Evolutionary conservation across 2,113 vertebrate genomes (phyloP).

Genomic region (Platichthys flesus): DNA sequence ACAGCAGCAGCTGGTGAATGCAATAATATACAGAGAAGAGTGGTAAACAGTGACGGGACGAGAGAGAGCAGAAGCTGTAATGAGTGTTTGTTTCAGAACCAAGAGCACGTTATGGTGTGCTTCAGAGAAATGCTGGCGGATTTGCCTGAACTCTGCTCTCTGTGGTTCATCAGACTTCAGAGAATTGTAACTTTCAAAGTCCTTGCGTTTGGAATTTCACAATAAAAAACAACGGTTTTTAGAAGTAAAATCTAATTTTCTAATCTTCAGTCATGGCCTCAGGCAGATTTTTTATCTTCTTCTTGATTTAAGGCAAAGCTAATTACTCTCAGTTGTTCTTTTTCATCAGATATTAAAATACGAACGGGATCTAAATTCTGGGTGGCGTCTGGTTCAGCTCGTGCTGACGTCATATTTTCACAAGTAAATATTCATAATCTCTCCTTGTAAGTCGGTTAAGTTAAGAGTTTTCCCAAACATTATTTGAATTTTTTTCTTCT

Average conservation of each 20-base stretch:
- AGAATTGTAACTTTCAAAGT: neutral
- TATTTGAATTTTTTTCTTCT: no score
- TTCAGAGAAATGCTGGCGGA: slow-evolving; percentile 39
- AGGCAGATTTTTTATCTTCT: neutral
- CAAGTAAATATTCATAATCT: neutral
- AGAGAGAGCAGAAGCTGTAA: slow-evolving; percentile 20
- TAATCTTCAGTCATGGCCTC: neutral
- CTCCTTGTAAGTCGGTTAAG: no score
- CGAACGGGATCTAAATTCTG: neutral
- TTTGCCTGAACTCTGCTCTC: slow-evolving; percentile 50
- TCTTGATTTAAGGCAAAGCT: neutral
- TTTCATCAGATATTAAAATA: neutral
- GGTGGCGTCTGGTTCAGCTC: neutral
- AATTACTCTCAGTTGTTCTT: neutral
- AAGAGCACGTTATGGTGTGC: slow-evolving; percentile 40
- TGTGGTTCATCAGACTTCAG: slow-evolving; percentile 42
- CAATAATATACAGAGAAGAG: slow-evolving; percentile 21
- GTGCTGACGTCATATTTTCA: neutral
- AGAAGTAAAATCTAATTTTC: neutral
- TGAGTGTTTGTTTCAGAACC: slow-evolving; percentile 20
- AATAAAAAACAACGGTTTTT: slow-evolving; percentile 20
- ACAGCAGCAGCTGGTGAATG: neutral
- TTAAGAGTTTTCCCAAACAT: no score
- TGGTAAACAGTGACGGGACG: slow-evolving; percentile 51
- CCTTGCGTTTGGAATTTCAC: neutral